Conservation (phyloP, 2,113 vertebrate species). For the Romanogobio albipinnatus region DNA sequence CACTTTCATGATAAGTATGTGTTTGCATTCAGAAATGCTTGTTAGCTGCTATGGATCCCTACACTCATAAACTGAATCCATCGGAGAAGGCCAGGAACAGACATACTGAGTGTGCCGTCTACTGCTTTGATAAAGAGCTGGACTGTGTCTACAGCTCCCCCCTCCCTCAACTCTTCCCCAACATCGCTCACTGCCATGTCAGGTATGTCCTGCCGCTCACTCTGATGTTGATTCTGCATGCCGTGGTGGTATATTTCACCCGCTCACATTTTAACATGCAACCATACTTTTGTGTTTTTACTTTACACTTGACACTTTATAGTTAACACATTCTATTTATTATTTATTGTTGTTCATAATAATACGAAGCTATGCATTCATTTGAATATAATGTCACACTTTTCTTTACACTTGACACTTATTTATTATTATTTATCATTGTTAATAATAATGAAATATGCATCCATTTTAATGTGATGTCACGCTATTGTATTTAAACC, state of each 20-base stretch:
- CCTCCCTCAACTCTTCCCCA: constrained; percentile 86
- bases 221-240: neutral
- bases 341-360: neutral
- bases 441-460: too few relatives aligned
- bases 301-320: neutral
- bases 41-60: constrained; percentile 90
- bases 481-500: neutral
- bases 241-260: neutral
- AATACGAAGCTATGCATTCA: neutral
- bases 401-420: neutral
- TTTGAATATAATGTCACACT: neutral
- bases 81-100: constrained; percentile 87
- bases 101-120: constrained; percentile 89
- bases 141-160: constrained; percentile 82
- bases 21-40: constrained; percentile 80
- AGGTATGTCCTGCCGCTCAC: constrained; percentile 73
- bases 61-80: constrained; percentile 78
- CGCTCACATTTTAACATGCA: neutral
- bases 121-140: constrained; percentile 77
- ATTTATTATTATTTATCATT: too few relatives aligned
- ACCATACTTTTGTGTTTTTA: neutral
- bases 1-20: constrained; percentile 4
- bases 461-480: neutral
- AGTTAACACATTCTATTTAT: neutral
- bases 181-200: constrained; percentile 80